These are phyloP conservation scores for Pelagia noctiluca DNA, from an alignment of 30 jellyfish, hydroid and myxozoan genomes.

Conservation along the genomic window DNA sequence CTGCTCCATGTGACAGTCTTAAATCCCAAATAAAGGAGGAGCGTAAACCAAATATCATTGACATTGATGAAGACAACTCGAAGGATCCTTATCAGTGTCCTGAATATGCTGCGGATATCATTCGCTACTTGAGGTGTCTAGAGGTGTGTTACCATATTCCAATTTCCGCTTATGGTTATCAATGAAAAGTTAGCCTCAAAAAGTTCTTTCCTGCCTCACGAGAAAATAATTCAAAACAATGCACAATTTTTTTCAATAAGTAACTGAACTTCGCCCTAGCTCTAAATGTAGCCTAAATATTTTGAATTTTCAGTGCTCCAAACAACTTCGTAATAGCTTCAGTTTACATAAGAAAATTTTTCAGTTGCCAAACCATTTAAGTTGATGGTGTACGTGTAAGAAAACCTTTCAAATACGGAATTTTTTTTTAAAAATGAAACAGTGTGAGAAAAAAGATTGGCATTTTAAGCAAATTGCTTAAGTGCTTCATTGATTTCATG, in stretches of 20 bases:
- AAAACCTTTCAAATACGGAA: too few species aligned
- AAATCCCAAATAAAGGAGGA: neutral
- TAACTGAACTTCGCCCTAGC: neutral
- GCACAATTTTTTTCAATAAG: too few species aligned
- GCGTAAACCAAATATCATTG: constrained; percentile 32
- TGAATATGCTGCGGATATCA: constrained; percentile 90
- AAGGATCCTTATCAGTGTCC: constrained; percentile 85
- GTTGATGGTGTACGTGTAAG: too few species aligned
- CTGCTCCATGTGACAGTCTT: neutral
- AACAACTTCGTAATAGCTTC: neutral
- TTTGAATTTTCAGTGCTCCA: neutral
- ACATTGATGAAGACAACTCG: constrained; percentile 77
- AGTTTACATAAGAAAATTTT: neutral
- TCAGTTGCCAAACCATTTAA: too few species aligned
- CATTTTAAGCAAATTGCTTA: too few species aligned
- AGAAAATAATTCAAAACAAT: too few species aligned
- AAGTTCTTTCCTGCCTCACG: neutral
- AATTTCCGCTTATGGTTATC: neutral
- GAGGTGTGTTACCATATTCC: constrained; percentile 68
- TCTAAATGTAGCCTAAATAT: neutral
- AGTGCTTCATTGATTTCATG: too few species aligned
- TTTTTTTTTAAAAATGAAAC: too few species aligned
- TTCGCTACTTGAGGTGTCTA: constrained; percentile 60
- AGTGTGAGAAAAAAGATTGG: too few species aligned
- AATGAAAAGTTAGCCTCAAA: neutral